Evolutionary conservation across 2,797 vertebrate species (phyloP).

Genomic region (Philypnodon macrostomus): DNA sequence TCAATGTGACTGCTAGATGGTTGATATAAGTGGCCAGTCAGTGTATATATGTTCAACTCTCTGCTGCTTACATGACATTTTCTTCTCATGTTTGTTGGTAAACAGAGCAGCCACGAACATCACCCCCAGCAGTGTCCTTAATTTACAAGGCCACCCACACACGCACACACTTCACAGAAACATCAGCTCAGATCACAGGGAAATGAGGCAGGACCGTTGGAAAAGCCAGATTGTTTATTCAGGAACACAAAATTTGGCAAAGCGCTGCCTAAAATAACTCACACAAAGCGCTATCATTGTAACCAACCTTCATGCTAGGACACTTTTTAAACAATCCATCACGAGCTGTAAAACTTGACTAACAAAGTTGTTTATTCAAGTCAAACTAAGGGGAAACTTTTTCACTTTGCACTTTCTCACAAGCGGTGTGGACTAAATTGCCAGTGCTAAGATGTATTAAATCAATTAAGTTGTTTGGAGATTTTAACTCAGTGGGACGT

Average conservation of each 20-base stretch:
- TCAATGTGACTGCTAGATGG: too few relatives aligned
- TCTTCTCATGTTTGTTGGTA: conserved; percentile 57
- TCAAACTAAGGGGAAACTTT: conserved; percentile 23
- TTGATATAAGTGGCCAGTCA: too few relatives aligned
- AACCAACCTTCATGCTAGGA: conserved; percentile 28
- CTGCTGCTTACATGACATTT: conserved; percentile 40
- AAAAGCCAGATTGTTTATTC: conserved; percentile 51
- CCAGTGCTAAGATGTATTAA: not conserved
- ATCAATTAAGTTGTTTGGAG: not conserved
- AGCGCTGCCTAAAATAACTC: conserved; percentile 43
- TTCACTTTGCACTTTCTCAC: conserved; percentile 8
- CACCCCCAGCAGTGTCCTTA: conserved; percentile 63
- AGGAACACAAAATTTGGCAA: conserved; percentile 50
- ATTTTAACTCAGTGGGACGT: not conserved
- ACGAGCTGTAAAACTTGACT: conserved; percentile 27
- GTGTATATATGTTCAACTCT: conserved; percentile 8
- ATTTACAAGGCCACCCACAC: conserved; percentile 55
- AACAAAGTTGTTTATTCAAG: conserved; percentile 23
- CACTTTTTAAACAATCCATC: conserved; percentile 25
- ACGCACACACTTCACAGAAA: conserved; percentile 39
- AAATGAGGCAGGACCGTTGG: conserved; percentile 56
- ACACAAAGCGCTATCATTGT: conserved; percentile 18
- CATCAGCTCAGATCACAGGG: conserved; percentile 58
- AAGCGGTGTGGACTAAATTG: not conserved
- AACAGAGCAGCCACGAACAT: too few relatives aligned